Conservation (phyloP, 2,113 vertebrate species). For the Willisornis vidua region DNA sequence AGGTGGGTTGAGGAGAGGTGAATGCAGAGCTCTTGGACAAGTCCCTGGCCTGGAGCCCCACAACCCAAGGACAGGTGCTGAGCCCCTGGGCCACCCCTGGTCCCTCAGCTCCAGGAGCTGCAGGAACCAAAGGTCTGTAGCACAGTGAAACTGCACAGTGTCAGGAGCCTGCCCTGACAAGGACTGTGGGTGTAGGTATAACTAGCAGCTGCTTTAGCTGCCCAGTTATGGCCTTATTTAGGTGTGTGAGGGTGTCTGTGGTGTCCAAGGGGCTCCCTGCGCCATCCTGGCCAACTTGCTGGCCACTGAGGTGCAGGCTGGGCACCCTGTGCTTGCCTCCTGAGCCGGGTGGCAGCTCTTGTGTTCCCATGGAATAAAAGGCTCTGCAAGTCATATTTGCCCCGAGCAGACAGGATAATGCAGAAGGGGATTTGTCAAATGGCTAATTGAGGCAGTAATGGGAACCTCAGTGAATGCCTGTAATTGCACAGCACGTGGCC, state of each 20-base stretch:
- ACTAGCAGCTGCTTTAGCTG: background rate
- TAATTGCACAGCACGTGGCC: background rate
- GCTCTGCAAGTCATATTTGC: background rate
- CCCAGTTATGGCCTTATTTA: fast-evolving
- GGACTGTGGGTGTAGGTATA: fast-evolving
- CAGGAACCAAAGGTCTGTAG: fast-evolving
- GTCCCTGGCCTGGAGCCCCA: background rate
- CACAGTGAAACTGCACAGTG: fast-evolving
- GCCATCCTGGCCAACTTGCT: fast-evolving
- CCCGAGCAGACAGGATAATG: background rate
- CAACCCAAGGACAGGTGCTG: fast-evolving
- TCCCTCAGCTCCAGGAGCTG: background rate
- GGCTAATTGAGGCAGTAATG: background rate
- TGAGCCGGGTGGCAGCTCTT: fast-evolving
- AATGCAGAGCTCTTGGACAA: background rate
- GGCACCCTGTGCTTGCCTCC: fast-evolving
- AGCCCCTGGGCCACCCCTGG: fast-evolving
- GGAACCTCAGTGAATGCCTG: background rate
- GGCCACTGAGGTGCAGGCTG: fast-evolving
- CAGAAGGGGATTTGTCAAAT: background rate
- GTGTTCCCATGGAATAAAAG: fast-evolving
- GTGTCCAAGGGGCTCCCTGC: background rate
- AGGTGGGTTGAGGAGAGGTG: background rate
- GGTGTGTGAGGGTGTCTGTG: background rate
- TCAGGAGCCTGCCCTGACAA: background rate